Evolutionary conservation across 2,888 invertebrate species (phyloP).

Genomic region (Idaea biselata): DNA sequence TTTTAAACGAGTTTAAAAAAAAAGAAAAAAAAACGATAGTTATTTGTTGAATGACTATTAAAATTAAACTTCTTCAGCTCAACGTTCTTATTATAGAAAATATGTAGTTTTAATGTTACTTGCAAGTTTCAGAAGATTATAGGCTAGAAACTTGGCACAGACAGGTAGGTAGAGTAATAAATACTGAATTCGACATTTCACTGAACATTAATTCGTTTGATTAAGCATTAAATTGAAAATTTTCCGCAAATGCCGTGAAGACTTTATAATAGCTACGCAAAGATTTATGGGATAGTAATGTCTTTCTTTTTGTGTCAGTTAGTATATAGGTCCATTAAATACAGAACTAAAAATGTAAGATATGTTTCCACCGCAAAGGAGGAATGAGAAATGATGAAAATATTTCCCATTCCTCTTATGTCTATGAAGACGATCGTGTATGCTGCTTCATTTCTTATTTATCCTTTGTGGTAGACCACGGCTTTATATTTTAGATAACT

Average conservation of each 20-base stretch:
- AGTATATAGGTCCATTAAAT: background rate
- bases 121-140: background rate
- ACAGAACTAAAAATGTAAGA: background rate
- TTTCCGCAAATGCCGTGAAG: background rate
- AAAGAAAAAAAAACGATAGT: too few relatives aligned
- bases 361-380: background rate
- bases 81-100: too few relatives aligned
- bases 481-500: too few relatives aligned
- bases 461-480: too few relatives aligned
- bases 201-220: slow-evolving; percentile 1
- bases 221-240: slow-evolving; percentile 1
- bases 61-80: too few relatives aligned
- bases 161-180: background rate
- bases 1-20: too few relatives aligned
- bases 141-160: background rate
- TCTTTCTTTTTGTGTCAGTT: background rate
- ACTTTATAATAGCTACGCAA: background rate
- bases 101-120: background rate
- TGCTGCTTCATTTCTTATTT: too few relatives aligned
- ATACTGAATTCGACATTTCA: background rate
- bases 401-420: too few relatives aligned
- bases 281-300: background rate
- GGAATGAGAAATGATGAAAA: too few relatives aligned
- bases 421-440: too few relatives aligned
- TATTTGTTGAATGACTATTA: too few relatives aligned